Conservation (phyloP, 2,113 vertebrate species). For the Sinocyclocheilus grahami region DNA sequence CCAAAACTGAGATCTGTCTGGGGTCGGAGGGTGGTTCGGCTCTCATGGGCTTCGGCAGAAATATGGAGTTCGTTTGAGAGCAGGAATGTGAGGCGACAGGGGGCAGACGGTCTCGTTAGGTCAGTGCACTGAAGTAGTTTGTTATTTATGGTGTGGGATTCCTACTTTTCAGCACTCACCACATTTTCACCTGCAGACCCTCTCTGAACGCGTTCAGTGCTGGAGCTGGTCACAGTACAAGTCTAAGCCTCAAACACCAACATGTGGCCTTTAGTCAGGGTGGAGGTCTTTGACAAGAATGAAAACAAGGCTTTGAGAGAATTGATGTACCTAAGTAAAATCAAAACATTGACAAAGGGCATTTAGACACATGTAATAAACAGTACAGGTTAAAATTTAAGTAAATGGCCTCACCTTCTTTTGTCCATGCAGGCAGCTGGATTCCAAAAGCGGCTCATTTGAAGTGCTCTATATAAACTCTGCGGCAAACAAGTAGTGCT, state of each 20-base stretch:
- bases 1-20: not conserved
- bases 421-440: too few relatives aligned
- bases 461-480: not conserved
- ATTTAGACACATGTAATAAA: not conserved
- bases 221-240: too few relatives aligned
- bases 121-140: constrained; percentile 54
- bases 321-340: not conserved
- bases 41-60: constrained; percentile 14
- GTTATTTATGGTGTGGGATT: constrained; percentile 67
- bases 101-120: constrained; percentile 62
- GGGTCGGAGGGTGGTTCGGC: not conserved
- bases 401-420: not conserved
- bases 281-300: not conserved
- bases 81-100: constrained; percentile 60
- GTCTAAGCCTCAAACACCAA: not conserved
- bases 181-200: constrained; percentile 54
- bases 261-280: not conserved
- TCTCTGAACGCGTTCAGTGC: not conserved
- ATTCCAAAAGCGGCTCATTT: not conserved
- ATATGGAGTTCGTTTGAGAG: constrained; percentile 62
- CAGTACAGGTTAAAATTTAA: not conserved
- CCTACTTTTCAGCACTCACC: constrained; percentile 60
- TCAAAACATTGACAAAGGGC: not conserved
- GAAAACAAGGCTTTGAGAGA: not conserved
- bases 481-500: not conserved